phyloP scores from a whole-genome alignment of 2,888 invertebrate genomes.

The Synergus gifuensis region DNA sequence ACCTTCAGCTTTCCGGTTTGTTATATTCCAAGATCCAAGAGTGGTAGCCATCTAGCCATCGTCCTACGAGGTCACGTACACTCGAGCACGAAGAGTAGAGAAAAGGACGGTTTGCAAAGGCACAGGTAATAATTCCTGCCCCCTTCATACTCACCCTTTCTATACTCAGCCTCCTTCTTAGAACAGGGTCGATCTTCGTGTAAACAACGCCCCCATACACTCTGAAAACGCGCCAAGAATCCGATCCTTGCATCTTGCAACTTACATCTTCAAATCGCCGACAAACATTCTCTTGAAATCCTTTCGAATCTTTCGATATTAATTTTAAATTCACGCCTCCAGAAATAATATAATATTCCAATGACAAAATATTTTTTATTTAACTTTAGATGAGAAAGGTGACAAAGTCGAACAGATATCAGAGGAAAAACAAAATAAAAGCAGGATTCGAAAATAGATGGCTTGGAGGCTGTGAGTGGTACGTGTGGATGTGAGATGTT shows the following conservation, averaged over 20 bases:
- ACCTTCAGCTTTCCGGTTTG: slow-evolving; percentile 43
- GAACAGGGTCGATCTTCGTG: slow-evolving; percentile 58
- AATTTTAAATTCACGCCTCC: not conserved
- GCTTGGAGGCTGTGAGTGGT: slow-evolving; percentile 59
- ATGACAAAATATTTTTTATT: too few relatives aligned
- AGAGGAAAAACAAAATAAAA: slow-evolving; percentile 54
- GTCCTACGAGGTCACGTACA: slow-evolving; percentile 70
- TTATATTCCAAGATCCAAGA: slow-evolving; percentile 55
- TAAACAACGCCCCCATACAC: slow-evolving; percentile 61
- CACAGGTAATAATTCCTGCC: slow-evolving; percentile 60
- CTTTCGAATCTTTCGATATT: not conserved
- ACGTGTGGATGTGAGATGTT: slow-evolving; percentile 55
- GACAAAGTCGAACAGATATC: slow-evolving; percentile 65
- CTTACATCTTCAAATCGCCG: slow-evolving; percentile 2
- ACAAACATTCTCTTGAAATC: slow-evolving; percentile 6
- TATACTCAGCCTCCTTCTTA: slow-evolving; percentile 46
- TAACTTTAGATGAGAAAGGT: slow-evolving; percentile 65
- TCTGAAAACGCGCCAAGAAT: slow-evolving; percentile 43
- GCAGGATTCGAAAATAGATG: slow-evolving; percentile 64
- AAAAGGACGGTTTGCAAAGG: slow-evolving; percentile 54
- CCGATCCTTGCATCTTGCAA: slow-evolving; percentile 16
- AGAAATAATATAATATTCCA: not conserved
- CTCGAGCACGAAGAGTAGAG: slow-evolving; percentile 58
- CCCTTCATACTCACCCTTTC: slow-evolving; percentile 44
- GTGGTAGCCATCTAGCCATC: slow-evolving; percentile 62